Evolutionary conservation across 2,888 invertebrate species (phyloP), one percentile per base, ranked within the genome.

Genomic region (Thera obeliscata): DNA sequence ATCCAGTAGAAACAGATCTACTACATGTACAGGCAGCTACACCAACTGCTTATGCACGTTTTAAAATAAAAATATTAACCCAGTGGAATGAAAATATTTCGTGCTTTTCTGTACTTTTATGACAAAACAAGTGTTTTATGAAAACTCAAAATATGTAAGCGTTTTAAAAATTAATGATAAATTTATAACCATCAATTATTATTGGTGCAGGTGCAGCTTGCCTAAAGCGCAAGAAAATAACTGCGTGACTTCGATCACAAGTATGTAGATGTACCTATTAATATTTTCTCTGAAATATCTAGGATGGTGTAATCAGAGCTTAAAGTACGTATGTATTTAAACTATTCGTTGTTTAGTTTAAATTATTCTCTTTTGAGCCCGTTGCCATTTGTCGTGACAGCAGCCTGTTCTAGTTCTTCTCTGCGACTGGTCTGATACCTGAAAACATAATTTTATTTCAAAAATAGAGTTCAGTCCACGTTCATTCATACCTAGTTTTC

Each of bases 331-430:
- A 22, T 22, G 22, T 22, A 22, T 22, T 22, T 22, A 22, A 22
- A 22, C 22, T 22, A 22, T 22, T 22, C 22, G 22, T 22, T 22
- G 35, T 59, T 43, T 56, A 57, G 56, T 38, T 61, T 52, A 7
- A 49, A 57, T 76, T 88, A 95, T 74, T 95, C 95, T 84, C 95
- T 94, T 81, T 95, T 95, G 70, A 95, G 89, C 62, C 95, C 95
- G 79, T 95, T 95, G 68, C 95, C 94, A 77, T 95, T 95, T 67
- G 95, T 91, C 64, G 94, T 90, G 9, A 89, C 82, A 52, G 91
- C 80, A 48, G 83, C 87, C 83, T 79, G 91, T 73, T 93, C 92
- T 60, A 90, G 71, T 73, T 91, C 92, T 78, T 95, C 95, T 66
- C 95, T 93, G 77, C 95, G 89, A 74, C 87, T 91, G 75, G 88